Conservation (phyloP, 1,140 invertebrate genomes). For the Pogonomyrmex barbatus region DNA sequence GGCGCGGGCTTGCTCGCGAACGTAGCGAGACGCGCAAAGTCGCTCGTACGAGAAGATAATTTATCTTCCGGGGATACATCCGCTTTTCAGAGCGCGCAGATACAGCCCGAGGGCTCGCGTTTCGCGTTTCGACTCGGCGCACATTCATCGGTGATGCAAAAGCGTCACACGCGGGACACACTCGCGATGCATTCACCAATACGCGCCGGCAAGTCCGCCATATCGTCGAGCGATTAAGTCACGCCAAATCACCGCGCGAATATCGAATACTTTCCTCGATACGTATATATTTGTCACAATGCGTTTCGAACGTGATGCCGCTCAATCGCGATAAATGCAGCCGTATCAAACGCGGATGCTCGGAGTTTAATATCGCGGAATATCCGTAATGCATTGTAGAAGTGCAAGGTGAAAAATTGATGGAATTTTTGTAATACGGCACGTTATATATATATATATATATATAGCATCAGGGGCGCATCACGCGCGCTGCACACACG, state of each 20-base stretch:
- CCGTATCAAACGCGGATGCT: slow-evolving; percentile 27
- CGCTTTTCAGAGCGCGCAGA: slow-evolving; percentile 42
- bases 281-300: slow-evolving; percentile 36
- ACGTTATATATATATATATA: not conserved
- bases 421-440: slow-evolving; percentile 46
- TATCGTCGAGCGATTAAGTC: slow-evolving; percentile 56
- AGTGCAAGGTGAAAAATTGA: slow-evolving; percentile 32
- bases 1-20: slow-evolving; percentile 68
- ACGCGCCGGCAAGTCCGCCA: slow-evolving; percentile 18
- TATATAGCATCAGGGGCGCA: not conserved
- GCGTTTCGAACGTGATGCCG: slow-evolving; percentile 22
- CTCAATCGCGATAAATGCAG: slow-evolving; percentile 26
- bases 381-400: slow-evolving; percentile 30
- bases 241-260: slow-evolving; percentile 26
- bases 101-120: slow-evolving; percentile 34
- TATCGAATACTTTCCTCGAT: slow-evolving; percentile 48
- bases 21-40: slow-evolving; percentile 46
- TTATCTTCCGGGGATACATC: slow-evolving; percentile 51
- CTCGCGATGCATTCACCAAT: slow-evolving; percentile 26
- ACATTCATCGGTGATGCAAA: slow-evolving; percentile 25
- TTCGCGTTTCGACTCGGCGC: slow-evolving; percentile 16
- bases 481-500: not conserved
- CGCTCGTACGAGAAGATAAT: slow-evolving; percentile 60
- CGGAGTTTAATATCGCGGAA: slow-evolving; percentile 47
- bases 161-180: slow-evolving; percentile 6